Evolutionary conservation across 1,140 invertebrate genomes (phyloP).

Genomic region (Dinothrombium tinctorium): DNA sequence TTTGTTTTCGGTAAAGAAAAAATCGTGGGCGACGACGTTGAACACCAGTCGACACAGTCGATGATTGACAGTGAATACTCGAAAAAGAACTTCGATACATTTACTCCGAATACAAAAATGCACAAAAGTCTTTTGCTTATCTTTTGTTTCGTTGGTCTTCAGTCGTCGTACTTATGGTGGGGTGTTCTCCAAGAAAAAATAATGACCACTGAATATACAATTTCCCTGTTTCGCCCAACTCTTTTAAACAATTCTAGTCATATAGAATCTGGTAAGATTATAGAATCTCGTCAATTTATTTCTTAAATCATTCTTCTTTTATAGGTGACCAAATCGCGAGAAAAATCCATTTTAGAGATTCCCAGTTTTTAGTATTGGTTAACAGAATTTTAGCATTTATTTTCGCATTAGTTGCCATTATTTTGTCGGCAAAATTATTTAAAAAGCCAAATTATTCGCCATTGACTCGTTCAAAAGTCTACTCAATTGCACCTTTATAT

Average conservation of each 20-base stretch:
- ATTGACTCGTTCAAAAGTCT: not conserved
- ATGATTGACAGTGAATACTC: not conserved
- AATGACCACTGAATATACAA: conserved; percentile 38
- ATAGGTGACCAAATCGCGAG: not conserved
- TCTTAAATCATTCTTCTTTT: conserved; percentile 17
- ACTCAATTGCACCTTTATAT: conserved; percentile 48
- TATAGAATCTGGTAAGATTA: not conserved
- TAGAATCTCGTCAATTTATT: conserved; percentile 17
- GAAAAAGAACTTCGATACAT: not conserved
- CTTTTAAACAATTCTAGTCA: conserved; percentile 23
- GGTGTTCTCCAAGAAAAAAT: conserved; percentile 51
- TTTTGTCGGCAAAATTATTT: not conserved
- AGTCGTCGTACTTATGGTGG: conserved; percentile 76
- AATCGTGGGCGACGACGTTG: not conserved
- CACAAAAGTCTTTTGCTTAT: not conserved
- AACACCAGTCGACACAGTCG: not conserved
- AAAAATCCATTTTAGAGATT: conserved; percentile 46
- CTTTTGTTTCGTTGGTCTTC: conserved; percentile 68
- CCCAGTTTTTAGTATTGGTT: conserved; percentile 82
- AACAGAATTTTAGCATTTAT: conserved; percentile 65
- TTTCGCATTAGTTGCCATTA: conserved; percentile 31
- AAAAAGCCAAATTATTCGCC: not conserved
- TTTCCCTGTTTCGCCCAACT: conserved; percentile 15
- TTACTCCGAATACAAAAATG: not conserved
- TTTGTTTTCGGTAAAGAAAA: conserved; percentile 12